Conservation (phyloP, 2,113 vertebrate genomes). For the mouse (Mus musculus) region DNA sequence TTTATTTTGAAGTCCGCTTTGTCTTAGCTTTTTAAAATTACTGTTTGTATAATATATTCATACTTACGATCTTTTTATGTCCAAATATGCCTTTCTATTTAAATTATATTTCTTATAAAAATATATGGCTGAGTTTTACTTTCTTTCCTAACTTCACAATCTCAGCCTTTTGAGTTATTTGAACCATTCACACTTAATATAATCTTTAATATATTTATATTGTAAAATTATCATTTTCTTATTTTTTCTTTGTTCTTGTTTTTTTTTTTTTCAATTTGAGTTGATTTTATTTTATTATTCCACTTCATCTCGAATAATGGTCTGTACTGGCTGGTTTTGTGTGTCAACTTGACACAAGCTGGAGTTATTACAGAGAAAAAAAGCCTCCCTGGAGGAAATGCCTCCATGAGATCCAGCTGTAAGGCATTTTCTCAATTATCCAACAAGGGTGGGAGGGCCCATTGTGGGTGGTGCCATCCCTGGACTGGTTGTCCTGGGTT, state of each 20-base stretch:
- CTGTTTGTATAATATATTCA: neutral
- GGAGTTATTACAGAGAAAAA: too few relatives aligned
- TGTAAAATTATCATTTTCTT: conserved; percentile 1
- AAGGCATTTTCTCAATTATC: too few relatives aligned
- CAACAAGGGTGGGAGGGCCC: too few relatives aligned
- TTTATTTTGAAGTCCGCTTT: neutral
- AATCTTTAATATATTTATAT: neutral
- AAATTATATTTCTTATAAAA: neutral
- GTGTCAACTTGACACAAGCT: too few relatives aligned
- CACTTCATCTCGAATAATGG: neutral
- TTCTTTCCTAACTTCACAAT: neutral
- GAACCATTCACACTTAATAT: conserved; percentile 24
- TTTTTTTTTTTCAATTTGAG: neutral
- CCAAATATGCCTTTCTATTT: conserved; percentile 8
- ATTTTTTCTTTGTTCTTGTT: neutral
- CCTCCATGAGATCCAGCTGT: too few relatives aligned
- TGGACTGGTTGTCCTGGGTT: too few relatives aligned
- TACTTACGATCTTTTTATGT: neutral
- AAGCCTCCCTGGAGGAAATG: too few relatives aligned
- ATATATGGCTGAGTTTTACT: neutral
- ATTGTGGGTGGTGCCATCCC: too few relatives aligned
- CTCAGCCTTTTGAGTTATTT: neutral
- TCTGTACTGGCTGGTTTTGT: too few relatives aligned
- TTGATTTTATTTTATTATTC: neutral
- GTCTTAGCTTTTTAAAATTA: neutral